Evolutionary conservation across 2,888 invertebrate species (phyloP), one percentile per base, ranked within the genome.

Genomic region (Dioctria rufipes): DNA sequence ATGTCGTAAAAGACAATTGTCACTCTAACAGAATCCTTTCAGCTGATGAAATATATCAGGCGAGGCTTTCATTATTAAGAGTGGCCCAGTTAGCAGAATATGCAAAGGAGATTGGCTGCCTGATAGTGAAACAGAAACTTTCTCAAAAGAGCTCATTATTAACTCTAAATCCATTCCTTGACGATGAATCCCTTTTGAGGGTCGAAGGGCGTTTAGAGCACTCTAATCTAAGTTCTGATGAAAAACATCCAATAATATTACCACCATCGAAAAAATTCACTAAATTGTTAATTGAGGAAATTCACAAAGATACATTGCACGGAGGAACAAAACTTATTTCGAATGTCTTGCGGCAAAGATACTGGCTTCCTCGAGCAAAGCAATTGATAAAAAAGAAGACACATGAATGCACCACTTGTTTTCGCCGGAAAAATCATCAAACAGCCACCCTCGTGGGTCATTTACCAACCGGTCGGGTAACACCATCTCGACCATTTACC

Each of bases 331-430:
- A 25, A 25, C 25, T 25, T 25, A 25, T 25, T 25, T 25, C 2
- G 25, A 25, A 25, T 25, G 2, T 0, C 25, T 25, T 81, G 11
- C 51, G 80, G 8, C 66, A 73, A n/a, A 78, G 63, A n/a, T 60
- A 5, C 13, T 9, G 58, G 46, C 5, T 46, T 46, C 46, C 8
- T 6, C 46, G 46, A 46, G 46, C 46, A 46, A 46, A 46, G 8
- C 46, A 46, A 46, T 0, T 46, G 8, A 46, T 46, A 46, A 46
- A 46, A 46, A 46, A 8, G 46, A 46, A 46, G 8, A 8, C 2
- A 46, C 8, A 1, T 46, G 5, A 46, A 8, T 46, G 46, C 46
- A 46, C 8, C 46, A 46, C 8, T 8, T 25, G 25, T 25, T 25
- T 25, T 25, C 25, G 25, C 25, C 2, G 25, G 25, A 25, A 25